Base-by-base conservation (phyloP, 2,797 vertebrate genomes). In the Oreortyx pictus region DNA sequence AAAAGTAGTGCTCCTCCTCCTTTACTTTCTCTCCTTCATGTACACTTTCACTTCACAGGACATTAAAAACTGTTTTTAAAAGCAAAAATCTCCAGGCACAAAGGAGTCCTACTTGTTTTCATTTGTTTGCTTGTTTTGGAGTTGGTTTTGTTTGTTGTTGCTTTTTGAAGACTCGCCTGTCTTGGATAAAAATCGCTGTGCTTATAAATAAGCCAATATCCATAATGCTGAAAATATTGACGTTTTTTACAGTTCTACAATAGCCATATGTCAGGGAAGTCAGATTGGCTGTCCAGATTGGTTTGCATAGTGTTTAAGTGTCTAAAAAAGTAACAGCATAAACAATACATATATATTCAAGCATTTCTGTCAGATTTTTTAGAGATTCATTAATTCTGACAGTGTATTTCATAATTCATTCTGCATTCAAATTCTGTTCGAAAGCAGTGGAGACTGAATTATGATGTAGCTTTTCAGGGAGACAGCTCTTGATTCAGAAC, bases 401-500 rank as follows among this genome's bases (percentile, higher is more conserved):
- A 79, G 31, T 2, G 4, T 60, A 64, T 33, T 71, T 86, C 18
- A 8, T 52, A 54, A 86, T 72, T 84, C 17, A 68, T 72, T 68
- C 75, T 82, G 68, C 49, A 81, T 19, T 79, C 66, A 70, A 85
- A 70, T 66, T 81, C 85, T 76, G 44, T 33, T 44, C 64, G 72
- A 65, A 86, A 94, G 68, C 39, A 90, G 27, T 11, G 14, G 24
- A 75, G 35, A n/a, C 23, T 78, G 65, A 90, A 70, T 49, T 60
- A 35, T 4, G 11, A 39, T 4, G 12, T 16, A 84, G 52, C 85
- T 82, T 89, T 92, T 62, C 65, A 90, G 41, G 24, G n/a, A 77
- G 35, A 83, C 61, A 82, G 72, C 61, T 86, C 64, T 71, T 82
- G 54, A 75, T 88, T 85, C 72, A 85, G 59, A 90, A 73, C 54